These are phyloP conservation scores for Girardinichthys multiradiatus DNA, from an alignment of 2,113 vertebrate genomes.

Conservation along the genomic window DNA sequence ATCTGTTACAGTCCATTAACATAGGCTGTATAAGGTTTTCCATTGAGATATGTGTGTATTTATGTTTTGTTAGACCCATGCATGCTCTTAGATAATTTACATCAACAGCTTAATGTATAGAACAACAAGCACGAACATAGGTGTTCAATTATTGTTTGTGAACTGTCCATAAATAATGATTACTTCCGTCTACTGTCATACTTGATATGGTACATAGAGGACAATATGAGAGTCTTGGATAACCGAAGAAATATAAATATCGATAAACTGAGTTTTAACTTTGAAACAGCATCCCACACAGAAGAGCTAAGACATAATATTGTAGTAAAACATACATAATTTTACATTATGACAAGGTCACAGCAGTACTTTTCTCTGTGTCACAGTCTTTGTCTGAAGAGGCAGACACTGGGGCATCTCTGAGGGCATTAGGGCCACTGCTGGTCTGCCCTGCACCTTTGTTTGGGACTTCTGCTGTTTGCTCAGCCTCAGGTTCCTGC, in stretches of 20 bases:
- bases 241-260: constrained; percentile 49
- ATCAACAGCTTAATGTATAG: constrained; percentile 36
- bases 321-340: constrained; percentile 50
- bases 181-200: constrained; percentile 10
- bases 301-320: constrained; percentile 41
- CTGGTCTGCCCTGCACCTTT: constrained; percentile 84
- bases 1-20: constrained; percentile 41
- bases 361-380: constrained; percentile 87
- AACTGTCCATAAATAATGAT: constrained; percentile 41
- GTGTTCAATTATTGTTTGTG: constrained; percentile 34
- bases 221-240: constrained; percentile 26
- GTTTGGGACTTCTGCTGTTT: constrained; percentile 82
- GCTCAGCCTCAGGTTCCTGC: constrained; percentile 90
- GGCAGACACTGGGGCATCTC: constrained; percentile 78
- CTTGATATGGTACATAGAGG: constrained; percentile 9
- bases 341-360: constrained; percentile 82
- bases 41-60: constrained; percentile 41
- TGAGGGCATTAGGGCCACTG: constrained; percentile 77
- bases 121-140: constrained; percentile 24
- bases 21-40: constrained; percentile 41
- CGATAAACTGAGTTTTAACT: constrained; percentile 29
- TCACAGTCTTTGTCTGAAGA: constrained; percentile 87
- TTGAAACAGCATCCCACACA: constrained; percentile 48
- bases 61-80: constrained; percentile 44
- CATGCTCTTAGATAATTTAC: constrained; percentile 50